Percentiles rank a stretch among this genome's conserved stretches.
Conservation (phyloP, 2,797 vertebrate species). For the Betta splendens region DNA sequence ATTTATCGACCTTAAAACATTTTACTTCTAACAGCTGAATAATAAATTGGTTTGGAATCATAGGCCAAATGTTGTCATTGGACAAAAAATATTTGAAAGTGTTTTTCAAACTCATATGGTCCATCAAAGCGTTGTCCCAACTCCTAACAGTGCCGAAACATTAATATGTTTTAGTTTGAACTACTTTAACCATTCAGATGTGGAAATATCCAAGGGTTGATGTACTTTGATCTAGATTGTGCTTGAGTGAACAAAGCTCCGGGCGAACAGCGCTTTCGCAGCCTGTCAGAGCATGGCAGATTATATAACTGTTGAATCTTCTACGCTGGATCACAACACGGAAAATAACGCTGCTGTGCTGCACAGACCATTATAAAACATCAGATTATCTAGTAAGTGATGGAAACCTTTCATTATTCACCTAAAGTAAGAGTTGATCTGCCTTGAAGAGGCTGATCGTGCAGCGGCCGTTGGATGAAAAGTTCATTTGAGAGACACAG, state of each 20-base stretch:
- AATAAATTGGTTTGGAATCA: background rate
- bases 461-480: background rate
- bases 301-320: slow-evolving; percentile 44
- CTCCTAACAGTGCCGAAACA: too few relatives aligned
- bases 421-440: background rate
- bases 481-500: background rate
- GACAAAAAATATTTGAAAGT: too few relatives aligned
- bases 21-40: too few relatives aligned
- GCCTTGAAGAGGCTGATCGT: background rate
- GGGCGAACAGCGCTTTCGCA: slow-evolving; percentile 23
- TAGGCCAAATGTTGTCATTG: background rate
- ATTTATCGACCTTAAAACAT: background rate
- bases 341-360: slow-evolving; percentile 10
- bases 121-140: too few relatives aligned
- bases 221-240: slow-evolving; percentile 1
- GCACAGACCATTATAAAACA: slow-evolving; percentile 7
- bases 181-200: too few relatives aligned
- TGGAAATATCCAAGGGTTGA: background rate
- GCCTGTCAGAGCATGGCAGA: slow-evolving; percentile 19
- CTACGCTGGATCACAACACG: slow-evolving; percentile 15
- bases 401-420: background rate
- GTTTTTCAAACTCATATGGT: too few relatives aligned
- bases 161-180: too few relatives aligned
- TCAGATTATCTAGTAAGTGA: too few relatives aligned
- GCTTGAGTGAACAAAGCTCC: slow-evolving; percentile 16